A percentile compares a stretch with the other conserved stretches of the same genome.
Evolutionary conservation across 2,888 invertebrate species (phyloP).

Genomic region (Terebella lapidaria): DNA sequence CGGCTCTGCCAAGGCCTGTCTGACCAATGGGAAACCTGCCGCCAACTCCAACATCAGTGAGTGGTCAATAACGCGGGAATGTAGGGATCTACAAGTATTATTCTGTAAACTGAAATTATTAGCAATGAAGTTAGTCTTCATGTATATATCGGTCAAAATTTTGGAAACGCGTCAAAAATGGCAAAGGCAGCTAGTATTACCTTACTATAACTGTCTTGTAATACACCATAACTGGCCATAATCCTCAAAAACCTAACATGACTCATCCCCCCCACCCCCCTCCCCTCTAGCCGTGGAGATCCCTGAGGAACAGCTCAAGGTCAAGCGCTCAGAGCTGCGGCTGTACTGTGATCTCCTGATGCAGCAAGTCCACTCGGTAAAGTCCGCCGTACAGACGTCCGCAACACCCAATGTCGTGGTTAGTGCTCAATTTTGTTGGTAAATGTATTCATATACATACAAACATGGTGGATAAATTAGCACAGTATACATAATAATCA

Average conservation of each 20-base stretch:
- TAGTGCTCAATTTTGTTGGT: slow-evolving; percentile 1
- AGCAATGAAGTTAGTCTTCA: no score
- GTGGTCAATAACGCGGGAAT: neutral
- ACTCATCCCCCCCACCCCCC: no score
- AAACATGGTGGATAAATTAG: neutral
- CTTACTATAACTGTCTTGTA: no score
- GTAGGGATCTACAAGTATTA: neutral
- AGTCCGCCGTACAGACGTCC: slow-evolving; percentile 28
- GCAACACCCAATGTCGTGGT: slow-evolving; percentile 31
- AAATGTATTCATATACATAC: neutral
- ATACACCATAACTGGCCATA: no score
- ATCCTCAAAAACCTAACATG: no score
- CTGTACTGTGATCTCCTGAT: slow-evolving; percentile 76
- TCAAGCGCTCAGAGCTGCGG: slow-evolving; percentile 72
- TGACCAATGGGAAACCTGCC: neutral
- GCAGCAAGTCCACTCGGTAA: slow-evolving; percentile 69
- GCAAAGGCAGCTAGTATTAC: no score
- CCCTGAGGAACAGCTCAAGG: slow-evolving; percentile 57
- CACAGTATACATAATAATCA: neutral
- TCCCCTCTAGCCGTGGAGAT: slow-evolving; percentile 13
- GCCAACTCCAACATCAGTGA: no score
- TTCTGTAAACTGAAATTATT: no score
- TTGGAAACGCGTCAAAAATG: no score
- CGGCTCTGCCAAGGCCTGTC: slow-evolving; percentile 72
- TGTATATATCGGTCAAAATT: no score